phyloP scores from a whole-genome alignment of 2,888 invertebrate species.

The Sceliomorpha sp. region DNA sequence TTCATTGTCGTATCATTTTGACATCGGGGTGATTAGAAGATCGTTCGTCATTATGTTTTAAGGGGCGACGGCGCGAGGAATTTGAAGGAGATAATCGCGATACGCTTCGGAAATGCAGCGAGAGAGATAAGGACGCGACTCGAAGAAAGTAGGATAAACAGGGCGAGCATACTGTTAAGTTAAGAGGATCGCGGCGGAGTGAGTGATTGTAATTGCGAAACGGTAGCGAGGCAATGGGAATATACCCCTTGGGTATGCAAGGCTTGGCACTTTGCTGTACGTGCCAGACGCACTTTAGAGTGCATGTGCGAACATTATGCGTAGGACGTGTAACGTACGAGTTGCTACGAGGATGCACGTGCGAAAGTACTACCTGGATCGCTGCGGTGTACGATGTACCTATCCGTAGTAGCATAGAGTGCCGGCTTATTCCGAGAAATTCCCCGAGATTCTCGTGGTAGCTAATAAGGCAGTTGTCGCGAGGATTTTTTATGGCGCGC shows the following conservation, averaged over 20 bases:
- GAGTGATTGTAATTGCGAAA: slow-evolving; percentile 71
- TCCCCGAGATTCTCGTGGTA: background rate
- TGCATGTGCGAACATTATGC: slow-evolving; percentile 17
- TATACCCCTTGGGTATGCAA: slow-evolving; percentile 18
- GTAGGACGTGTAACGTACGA: slow-evolving; percentile 24
- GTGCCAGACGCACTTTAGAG: slow-evolving; percentile 10
- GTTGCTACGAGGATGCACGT: slow-evolving; percentile 18
- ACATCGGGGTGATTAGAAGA: slow-evolving; percentile 65
- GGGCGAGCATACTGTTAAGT: slow-evolving; percentile 15
- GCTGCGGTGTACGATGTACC: background rate
- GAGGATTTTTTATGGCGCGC: too few species aligned
- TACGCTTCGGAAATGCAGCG: too few species aligned
- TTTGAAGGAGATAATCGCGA: slow-evolving; percentile 10
- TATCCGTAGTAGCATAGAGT: too few species aligned
- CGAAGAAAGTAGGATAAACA: slow-evolving; percentile 34
- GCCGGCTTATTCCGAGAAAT: background rate
- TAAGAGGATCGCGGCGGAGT: slow-evolving; percentile 48
- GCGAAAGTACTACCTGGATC: slow-evolving; percentile 14
- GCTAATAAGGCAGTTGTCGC: too few species aligned
- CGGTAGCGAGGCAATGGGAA: slow-evolving; percentile 63
- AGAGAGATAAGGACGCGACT: slow-evolving; percentile 25
- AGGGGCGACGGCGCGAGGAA: slow-evolving; percentile 5
- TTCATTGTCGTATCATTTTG: slow-evolving; percentile 63
- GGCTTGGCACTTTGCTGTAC: slow-evolving; percentile 15
- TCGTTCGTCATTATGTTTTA: slow-evolving; percentile 32